Percentiles rank a stretch among this genome's conserved stretches.
phyloP scores from a whole-genome alignment of 2,113 vertebrate genomes.

The Vulpes vulpes region DNA sequence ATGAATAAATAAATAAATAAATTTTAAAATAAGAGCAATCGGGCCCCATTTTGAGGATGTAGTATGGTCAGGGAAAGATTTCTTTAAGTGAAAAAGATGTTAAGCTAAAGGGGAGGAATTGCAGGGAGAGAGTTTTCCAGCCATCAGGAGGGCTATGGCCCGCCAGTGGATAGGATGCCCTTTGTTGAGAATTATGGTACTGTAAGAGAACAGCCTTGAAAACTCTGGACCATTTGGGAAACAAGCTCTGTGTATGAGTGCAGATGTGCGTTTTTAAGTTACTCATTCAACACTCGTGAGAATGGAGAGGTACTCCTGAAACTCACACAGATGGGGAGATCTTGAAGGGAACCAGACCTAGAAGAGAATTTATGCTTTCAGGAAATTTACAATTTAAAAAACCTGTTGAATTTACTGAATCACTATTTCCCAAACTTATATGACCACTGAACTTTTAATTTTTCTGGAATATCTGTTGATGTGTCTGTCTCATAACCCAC shows the following conservation, averaged over 20 bases:
- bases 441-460: background rate
- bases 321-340: constrained; percentile 21
- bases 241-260: background rate
- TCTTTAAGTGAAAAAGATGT: background rate
- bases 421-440: constrained; percentile 5
- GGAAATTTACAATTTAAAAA: constrained; percentile 59
- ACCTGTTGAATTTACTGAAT: constrained; percentile 24
- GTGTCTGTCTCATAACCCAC: background rate
- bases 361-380: constrained; percentile 27
- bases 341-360: constrained; percentile 39
- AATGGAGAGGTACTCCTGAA: constrained; percentile 5
- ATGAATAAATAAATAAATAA: no score
- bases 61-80: background rate
- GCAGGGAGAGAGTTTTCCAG: background rate
- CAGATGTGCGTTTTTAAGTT: constrained; percentile 50
- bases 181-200: background rate
- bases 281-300: constrained; percentile 36
- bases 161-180: rapidly evolving
- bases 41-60: background rate
- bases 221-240: background rate
- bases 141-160: background rate
- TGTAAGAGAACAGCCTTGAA: background rate
- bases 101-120: background rate
- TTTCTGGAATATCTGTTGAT: background rate
- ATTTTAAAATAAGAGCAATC: background rate